A percentile compares a stretch with the other conserved stretches of the same genome.
Evolutionary conservation across 2,113 vertebrate genomes (phyloP).

Genomic region (Spermophilus dauricus): DNA sequence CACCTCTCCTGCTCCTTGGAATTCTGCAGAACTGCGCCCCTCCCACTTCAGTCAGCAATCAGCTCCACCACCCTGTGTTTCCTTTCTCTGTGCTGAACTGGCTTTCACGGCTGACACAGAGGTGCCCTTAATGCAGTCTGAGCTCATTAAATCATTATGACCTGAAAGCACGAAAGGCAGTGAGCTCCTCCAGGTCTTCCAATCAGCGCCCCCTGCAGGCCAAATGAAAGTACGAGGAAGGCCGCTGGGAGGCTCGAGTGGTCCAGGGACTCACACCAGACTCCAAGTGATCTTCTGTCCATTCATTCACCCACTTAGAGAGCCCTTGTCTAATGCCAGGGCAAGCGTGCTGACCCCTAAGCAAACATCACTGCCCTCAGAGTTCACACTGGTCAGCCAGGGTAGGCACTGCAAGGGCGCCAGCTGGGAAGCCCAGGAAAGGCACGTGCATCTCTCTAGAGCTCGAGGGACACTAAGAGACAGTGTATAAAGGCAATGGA

Average conservation of each 20-base stretch:
- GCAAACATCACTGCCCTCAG: not conserved
- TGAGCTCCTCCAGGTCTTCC: too few relatives aligned
- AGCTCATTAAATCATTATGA: not conserved
- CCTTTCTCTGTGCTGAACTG: not conserved
- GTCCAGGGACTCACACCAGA: not conserved
- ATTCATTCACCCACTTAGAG: not conserved
- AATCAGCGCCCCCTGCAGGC: not conserved
- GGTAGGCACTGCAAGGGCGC: not conserved
- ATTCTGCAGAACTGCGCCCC: not conserved
- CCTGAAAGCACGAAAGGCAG: not conserved
- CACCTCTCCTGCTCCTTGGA: not conserved
- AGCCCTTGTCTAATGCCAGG: too few relatives aligned
- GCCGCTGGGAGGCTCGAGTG: too few relatives aligned
- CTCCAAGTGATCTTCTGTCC: not conserved
- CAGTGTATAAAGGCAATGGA: not conserved
- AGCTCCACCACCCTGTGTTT: not conserved
- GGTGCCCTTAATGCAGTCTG: not conserved
- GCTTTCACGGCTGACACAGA: not conserved
- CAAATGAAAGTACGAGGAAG: not conserved
- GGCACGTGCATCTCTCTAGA: too few relatives aligned
- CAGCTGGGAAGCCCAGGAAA: not conserved
- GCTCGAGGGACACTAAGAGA: fast-evolving
- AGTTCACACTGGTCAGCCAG: too few relatives aligned
- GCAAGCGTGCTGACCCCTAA: too few relatives aligned
- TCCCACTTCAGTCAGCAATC: fast-evolving